A percentile compares a stretch with the other conserved stretches of the same genome.
These are phyloP conservation scores for Cantharis rustica DNA, from an alignment of 2,888 invertebrate species.

Conservation along the genomic window DNA sequence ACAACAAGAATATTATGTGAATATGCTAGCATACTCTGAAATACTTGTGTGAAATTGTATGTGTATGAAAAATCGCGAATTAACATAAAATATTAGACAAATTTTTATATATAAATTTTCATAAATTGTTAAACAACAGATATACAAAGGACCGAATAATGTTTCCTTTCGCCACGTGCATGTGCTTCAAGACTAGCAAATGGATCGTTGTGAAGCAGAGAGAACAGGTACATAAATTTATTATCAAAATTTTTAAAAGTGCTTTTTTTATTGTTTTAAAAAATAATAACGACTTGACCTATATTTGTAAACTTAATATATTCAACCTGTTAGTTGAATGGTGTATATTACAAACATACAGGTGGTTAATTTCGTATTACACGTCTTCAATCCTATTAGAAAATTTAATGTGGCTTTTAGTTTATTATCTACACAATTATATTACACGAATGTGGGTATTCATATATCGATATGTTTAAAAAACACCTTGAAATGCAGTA, in stretches of 20 bases:
- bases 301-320: not conserved
- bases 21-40: not conserved
- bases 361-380: not conserved
- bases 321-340: not conserved
- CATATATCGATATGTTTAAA: not conserved
- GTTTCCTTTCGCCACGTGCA: conserved; percentile 46
- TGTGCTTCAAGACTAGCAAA: conserved; percentile 36
- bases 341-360: not conserved
- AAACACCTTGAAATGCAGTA: not conserved
- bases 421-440: not conserved
- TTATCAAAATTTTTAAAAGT: not conserved
- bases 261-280: not conserved
- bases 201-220: conserved; percentile 12
- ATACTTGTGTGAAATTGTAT: not conserved
- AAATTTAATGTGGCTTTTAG: not conserved
- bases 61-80: not conserved
- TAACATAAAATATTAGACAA: not conserved
- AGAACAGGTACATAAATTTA: not conserved
- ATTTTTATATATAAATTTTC: not conserved
- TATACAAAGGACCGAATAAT: conserved; percentile 19
- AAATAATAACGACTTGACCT: not conserved
- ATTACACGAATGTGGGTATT: not conserved
- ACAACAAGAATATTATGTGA: conserved; percentile 5
- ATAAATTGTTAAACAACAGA: not conserved
- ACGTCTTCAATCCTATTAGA: not conserved